Conservation (phyloP, 2,113 vertebrate species). For the Myiagra hebetior region DNA sequence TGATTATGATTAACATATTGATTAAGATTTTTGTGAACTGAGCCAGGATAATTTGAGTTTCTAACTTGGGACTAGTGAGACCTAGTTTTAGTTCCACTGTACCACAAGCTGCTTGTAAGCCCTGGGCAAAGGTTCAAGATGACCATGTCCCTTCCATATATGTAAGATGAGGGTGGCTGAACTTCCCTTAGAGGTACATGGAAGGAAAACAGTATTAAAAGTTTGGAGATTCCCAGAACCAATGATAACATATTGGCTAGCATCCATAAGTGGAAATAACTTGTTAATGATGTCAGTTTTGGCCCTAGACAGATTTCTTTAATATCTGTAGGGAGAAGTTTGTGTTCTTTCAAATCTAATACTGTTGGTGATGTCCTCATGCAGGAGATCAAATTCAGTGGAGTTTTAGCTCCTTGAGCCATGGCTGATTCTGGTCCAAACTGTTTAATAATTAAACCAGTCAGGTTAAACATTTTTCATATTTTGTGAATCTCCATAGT, state of each 20-base stretch:
- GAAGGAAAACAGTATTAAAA: background rate
- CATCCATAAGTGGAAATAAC: background rate
- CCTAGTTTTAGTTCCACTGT: background rate
- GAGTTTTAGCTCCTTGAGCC: background rate
- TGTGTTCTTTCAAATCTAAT: background rate
- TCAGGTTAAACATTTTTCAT: conserved; percentile 8
- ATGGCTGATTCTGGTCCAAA: background rate
- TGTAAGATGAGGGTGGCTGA: background rate
- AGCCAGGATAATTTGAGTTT: background rate
- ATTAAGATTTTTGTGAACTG: background rate
- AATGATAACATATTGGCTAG: background rate
- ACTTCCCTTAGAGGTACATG: background rate
- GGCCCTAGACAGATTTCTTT: background rate
- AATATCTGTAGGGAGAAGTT: background rate
- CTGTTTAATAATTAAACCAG: conserved; percentile 38
- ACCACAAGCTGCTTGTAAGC: fast-evolving
- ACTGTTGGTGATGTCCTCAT: background rate
- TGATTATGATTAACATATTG: too few species aligned
- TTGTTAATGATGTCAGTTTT: background rate
- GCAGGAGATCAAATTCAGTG: background rate
- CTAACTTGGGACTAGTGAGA: background rate
- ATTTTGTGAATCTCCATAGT: background rate
- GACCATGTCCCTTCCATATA: background rate
- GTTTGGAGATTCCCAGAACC: background rate
- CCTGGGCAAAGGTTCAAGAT: background rate